phyloP scores from a whole-genome alignment of 1,140 invertebrate species.

The Pristionchus pacificus region DNA sequence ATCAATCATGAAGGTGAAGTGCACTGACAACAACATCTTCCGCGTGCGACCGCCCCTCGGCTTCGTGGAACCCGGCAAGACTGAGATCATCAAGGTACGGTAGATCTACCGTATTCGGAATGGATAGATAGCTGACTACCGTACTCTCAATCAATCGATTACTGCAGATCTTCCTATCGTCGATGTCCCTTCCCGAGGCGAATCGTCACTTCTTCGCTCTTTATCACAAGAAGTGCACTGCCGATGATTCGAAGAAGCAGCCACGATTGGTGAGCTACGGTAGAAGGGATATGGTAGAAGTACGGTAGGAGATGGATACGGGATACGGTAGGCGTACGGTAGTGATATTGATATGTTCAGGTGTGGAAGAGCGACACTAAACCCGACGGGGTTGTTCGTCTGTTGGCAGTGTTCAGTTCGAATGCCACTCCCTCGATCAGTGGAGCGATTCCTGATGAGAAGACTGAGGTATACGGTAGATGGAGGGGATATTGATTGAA shows the following conservation, averaged over 20 bases:
- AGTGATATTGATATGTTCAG: neutral
- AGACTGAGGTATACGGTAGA: too few relatives aligned
- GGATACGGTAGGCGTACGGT: neutral
- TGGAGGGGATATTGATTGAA: neutral
- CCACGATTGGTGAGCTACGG: slow-evolving; percentile 33
- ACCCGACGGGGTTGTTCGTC: neutral
- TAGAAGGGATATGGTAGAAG: too few relatives aligned
- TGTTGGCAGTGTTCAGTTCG: neutral
- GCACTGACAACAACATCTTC: slow-evolving; percentile 44
- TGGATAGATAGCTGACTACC: neutral
- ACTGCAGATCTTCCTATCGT: neutral
- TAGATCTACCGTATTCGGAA: neutral
- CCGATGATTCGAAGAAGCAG: slow-evolving; percentile 13
- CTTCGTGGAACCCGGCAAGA: slow-evolving; percentile 30
- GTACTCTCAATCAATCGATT: neutral
- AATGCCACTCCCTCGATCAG: neutral
- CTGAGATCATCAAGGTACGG: slow-evolving; percentile 33
- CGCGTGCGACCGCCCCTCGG: slow-evolving; percentile 41
- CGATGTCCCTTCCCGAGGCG: slow-evolving; percentile 24
- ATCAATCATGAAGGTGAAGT: slow-evolving; percentile 34
- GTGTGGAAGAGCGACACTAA: neutral
- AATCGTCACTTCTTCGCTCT: slow-evolving; percentile 44
- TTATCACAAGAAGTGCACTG: slow-evolving; percentile 30
- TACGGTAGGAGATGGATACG: too few relatives aligned
- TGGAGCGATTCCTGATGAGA: too few relatives aligned